Percentiles rank a stretch among this genome's conserved stretches.
Conservation (phyloP, 2,888 invertebrate species). For the Trachelus tabidus region DNA sequence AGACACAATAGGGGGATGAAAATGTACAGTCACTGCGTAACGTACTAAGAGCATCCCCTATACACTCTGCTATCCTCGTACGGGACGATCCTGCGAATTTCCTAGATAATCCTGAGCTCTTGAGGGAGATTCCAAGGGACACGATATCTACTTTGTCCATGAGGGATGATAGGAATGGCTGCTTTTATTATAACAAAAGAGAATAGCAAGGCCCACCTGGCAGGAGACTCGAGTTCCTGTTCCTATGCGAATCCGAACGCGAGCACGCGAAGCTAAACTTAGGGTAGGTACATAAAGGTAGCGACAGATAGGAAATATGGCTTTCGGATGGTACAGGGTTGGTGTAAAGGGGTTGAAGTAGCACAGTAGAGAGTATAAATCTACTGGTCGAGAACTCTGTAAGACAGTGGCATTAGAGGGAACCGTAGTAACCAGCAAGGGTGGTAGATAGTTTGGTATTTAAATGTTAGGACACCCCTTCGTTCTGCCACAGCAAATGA, state of each 20-base stretch:
- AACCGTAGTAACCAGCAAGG: constrained; percentile 35
- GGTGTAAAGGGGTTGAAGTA: not conserved
- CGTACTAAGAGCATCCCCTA: not conserved
- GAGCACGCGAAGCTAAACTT: constrained; percentile 1
- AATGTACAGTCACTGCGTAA: not conserved
- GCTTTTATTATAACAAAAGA: not conserved
- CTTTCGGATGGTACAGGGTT: constrained; percentile 40
- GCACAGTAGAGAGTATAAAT: constrained; percentile 51
- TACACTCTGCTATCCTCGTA: not conserved
- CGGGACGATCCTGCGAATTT: not conserved
- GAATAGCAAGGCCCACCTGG: not conserved
- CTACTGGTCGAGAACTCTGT: constrained; percentile 32
- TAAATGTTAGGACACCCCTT: constrained; percentile 52
- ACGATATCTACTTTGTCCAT: not conserved
- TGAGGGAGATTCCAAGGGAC: not conserved
- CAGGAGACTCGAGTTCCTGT: not conserved
- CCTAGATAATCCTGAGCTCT: not conserved
- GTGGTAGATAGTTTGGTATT: constrained; percentile 55
- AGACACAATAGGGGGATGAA: not conserved
- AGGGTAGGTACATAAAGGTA: not conserved
- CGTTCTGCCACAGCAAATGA: constrained; percentile 42
- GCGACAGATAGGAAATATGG: constrained; percentile 56
- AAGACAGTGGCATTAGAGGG: constrained; percentile 46
- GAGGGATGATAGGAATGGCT: not conserved
- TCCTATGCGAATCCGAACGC: not conserved